These are phyloP conservation scores for Diadegma fenestrale DNA, from an alignment of 2,888 invertebrate species.

Conservation along the genomic window DNA sequence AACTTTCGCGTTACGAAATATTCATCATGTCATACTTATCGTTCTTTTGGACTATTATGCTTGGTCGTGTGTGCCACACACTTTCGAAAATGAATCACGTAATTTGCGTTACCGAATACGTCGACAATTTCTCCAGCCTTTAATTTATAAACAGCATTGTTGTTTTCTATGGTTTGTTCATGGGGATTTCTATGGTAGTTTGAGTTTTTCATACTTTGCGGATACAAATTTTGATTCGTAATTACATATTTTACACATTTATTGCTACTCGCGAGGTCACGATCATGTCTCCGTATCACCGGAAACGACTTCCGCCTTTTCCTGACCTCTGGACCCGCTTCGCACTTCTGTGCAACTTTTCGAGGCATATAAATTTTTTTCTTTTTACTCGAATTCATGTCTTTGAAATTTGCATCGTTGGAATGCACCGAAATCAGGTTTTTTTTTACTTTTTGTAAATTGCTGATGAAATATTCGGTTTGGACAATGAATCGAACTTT, in stretches of 20 bases:
- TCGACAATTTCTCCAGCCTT: background rate
- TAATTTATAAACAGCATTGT: background rate
- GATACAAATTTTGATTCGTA: background rate
- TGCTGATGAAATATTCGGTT: no score
- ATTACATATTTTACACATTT: background rate
- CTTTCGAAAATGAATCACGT: conserved; percentile 16
- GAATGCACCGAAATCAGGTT: no score
- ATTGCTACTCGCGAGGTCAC: background rate
- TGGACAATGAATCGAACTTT: no score
- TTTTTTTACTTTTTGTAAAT: no score
- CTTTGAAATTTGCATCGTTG: no score
- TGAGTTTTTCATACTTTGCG: background rate
- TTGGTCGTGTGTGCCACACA: background rate
- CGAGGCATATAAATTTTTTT: background rate
- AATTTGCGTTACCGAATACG: background rate
- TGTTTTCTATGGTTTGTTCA: background rate
- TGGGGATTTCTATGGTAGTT: no score
- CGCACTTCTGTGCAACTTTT: conserved; percentile 46
- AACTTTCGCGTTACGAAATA: conserved; percentile 54
- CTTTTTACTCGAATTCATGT: no score
- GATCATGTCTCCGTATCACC: conserved; percentile 41
- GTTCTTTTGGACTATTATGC: background rate
- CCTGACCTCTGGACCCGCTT: conserved; percentile 50
- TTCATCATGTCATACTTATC: conserved; percentile 24
- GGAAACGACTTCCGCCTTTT: conserved; percentile 61